A percentile compares a stretch with the other conserved stretches of the same genome.
These are phyloP conservation scores for Muntiacus reevesi DNA, from an alignment of 2,113 vertebrate genomes.

Conservation along the genomic window DNA sequence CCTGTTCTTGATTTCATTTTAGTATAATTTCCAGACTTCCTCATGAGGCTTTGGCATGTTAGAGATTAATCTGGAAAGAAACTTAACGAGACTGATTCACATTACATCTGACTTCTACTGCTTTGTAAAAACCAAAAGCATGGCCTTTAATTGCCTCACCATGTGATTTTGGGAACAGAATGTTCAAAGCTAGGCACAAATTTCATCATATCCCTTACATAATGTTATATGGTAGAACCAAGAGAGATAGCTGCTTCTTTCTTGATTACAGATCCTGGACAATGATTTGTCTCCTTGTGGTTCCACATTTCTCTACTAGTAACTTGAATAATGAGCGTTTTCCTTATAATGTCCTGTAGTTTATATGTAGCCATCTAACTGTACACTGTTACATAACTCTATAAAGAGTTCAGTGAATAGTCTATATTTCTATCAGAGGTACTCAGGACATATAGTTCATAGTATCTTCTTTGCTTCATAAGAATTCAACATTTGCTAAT, in stretches of 20 bases:
- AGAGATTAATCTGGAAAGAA: slow-evolving; percentile 21
- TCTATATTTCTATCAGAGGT: background rate
- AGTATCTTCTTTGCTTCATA: background rate
- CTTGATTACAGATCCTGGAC: background rate
- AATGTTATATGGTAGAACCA: background rate
- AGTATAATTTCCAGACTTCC: slow-evolving; percentile 2
- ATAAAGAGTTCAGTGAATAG: background rate
- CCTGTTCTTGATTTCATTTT: slow-evolving; percentile 23
- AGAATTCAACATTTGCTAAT: background rate
- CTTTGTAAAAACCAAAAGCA: background rate
- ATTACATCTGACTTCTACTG: background rate
- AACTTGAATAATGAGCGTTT: background rate
- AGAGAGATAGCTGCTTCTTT: background rate
- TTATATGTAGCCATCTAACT: background rate
- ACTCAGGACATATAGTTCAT: background rate
- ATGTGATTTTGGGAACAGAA: background rate
- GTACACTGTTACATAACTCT: background rate
- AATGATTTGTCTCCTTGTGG: background rate
- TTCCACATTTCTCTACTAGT: background rate
- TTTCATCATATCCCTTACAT: background rate
- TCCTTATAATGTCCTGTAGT: background rate
- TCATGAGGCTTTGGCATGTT: slow-evolving; percentile 4
- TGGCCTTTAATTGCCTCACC: background rate
- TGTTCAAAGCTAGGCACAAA: background rate
- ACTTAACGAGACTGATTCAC: background rate